Conservation (phyloP, 2,888 invertebrate species). For the Julus scanicus region DNA sequence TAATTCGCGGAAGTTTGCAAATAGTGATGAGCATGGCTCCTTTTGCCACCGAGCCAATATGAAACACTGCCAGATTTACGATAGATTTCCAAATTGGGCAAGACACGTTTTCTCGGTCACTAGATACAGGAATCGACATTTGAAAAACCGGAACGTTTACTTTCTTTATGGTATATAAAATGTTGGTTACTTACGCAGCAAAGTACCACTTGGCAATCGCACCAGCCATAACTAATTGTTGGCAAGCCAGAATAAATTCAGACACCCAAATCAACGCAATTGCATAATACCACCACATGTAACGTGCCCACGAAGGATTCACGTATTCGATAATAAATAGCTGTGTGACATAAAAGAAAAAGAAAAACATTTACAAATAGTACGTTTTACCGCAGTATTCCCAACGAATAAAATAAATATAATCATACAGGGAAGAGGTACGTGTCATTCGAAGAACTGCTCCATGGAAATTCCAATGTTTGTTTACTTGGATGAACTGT, state of each 20-base stretch:
- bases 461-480: not conserved
- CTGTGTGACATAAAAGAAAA: not conserved
- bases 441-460: not conserved
- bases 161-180: not conserved
- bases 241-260: constrained; percentile 94
- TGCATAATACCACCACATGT: constrained; percentile 95
- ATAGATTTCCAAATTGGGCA: constrained; percentile 59
- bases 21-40: constrained; percentile 93
- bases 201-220: constrained; percentile 96
- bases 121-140: not conserved
- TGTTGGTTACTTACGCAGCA: constrained; percentile 71
- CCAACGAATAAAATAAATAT: not conserved
- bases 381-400: not conserved
- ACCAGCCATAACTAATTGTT: constrained; percentile 93
- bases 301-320: constrained; percentile 77
- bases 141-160: not conserved
- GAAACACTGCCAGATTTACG: constrained; percentile 68
- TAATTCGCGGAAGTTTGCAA: constrained; percentile 88
- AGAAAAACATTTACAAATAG: not conserved
- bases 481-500: constrained; percentile 49
- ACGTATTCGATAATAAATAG: constrained; percentile 56
- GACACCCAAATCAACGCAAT: constrained; percentile 91
- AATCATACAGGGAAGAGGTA: not conserved
- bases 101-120: constrained; percentile 58
- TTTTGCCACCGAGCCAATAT: constrained; percentile 93